Percentiles rank a stretch among this genome's conserved stretches.
Evolutionary conservation across 2,888 invertebrate genomes (phyloP).

Genomic region (Agrochola macilenta): DNA sequence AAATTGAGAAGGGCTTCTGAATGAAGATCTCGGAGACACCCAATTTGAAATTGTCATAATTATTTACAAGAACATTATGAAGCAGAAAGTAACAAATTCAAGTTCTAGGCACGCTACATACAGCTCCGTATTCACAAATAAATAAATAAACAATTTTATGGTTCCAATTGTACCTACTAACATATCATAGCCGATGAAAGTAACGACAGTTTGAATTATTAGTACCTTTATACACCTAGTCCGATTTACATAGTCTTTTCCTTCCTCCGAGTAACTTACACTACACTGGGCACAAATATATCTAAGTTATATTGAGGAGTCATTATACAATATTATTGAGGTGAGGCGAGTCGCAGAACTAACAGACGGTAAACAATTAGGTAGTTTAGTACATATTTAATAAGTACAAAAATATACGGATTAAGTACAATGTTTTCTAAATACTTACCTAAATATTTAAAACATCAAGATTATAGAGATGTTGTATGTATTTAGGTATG

Average conservation of each 20-base stretch:
- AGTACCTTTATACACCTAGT: slow-evolving; percentile 60
- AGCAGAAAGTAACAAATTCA: background rate
- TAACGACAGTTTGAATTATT: slow-evolving; percentile 35
- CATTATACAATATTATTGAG: slow-evolving; percentile 65
- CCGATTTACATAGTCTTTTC: slow-evolving; percentile 72
- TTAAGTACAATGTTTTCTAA: slow-evolving; percentile 33
- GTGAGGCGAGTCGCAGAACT: slow-evolving; percentile 50
- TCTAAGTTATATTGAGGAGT: slow-evolving; percentile 62
- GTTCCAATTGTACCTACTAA: slow-evolving; percentile 49
- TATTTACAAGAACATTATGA: slow-evolving; percentile 39
- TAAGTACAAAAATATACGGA: slow-evolving; percentile 19
- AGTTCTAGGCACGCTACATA: background rate
- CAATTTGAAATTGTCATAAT: slow-evolving; percentile 17
- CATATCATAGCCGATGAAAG: slow-evolving; percentile 44
- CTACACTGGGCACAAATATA: slow-evolving; percentile 68
- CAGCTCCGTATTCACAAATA: slow-evolving; percentile 46
- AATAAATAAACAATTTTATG: slow-evolving; percentile 39
- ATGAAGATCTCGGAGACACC: background rate
- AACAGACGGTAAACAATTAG: no score
- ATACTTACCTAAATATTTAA: background rate
- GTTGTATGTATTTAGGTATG: background rate
- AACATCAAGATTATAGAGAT: background rate
- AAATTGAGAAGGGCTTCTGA: background rate
- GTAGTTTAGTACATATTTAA: slow-evolving; percentile 15
- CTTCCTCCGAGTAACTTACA: slow-evolving; percentile 65